Base-by-base conservation (phyloP, 1,140 invertebrate genomes). In the Linepithema humile region DNA sequence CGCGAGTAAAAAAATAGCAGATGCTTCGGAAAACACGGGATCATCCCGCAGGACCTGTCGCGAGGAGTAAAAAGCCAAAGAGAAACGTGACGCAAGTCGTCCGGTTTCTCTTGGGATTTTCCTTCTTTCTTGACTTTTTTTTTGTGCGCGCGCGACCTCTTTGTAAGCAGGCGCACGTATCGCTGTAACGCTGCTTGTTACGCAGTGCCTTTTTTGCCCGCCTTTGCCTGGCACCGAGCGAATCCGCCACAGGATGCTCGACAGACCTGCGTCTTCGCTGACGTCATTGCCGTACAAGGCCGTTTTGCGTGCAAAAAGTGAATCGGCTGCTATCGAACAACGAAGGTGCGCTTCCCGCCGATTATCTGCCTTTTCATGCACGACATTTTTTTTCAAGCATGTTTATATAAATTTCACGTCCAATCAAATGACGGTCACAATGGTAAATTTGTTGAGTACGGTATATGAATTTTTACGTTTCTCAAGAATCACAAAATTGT, bases 111-210 rank as follows among this genome's bases (percentile, higher is more conserved):
- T 69, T 62, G 70, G 77, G 87, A 88, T 90, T 88, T 91, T 85
- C 53, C 78, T 90, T 88, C 83, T 87, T 85, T 59, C 83, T 59
- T 26, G 57, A 45, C 1, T 40, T n/a, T 40, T 55, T 50, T 69
- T 88, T 91, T 90, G 86, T 85, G 4, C 53, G 15, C 85, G 73
- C 64, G 67, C 84, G 83, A 87, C 77, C 87, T 92, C 88, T 67
- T 87, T 83, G 83, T 86, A 85, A 88, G 83, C 87, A 85, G 85
- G 84, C 88, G 86, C 87, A 89, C 87, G 89, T 89, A 89, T 86
- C 85, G 86, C 80, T 86, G 85, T 90, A 91, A 89, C 89, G 88
- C 83, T 86, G 88, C 85, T 82, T 90, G 88, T 91, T 91, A 85
- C 84, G 87, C 88, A 84, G 90, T 75, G 80, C 85, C 89, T 90